Evolutionary conservation across 2,113 vertebrate genomes (phyloP).

Genomic region (Glaucidium brasilianum): DNA sequence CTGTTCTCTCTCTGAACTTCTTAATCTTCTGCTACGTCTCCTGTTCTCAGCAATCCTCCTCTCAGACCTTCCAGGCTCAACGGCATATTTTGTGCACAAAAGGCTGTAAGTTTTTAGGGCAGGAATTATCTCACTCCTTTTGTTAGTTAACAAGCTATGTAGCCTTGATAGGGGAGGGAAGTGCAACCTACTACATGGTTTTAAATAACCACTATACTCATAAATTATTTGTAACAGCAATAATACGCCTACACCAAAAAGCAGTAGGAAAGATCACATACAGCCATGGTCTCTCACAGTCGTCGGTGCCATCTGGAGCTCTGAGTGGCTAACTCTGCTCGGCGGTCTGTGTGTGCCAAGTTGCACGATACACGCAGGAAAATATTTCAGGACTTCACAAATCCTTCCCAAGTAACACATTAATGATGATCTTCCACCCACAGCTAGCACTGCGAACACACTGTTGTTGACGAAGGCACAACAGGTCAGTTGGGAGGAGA

Average conservation of each 20-base stretch:
- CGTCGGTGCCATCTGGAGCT: background rate
- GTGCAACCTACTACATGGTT: slow-evolving; percentile 26
- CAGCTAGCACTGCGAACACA: background rate
- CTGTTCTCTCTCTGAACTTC: background rate
- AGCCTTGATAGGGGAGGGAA: background rate
- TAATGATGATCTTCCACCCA: background rate
- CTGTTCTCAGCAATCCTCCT: background rate
- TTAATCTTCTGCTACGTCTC: background rate
- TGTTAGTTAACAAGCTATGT: slow-evolving; percentile 16
- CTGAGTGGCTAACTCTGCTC: background rate
- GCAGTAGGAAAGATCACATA: background rate
- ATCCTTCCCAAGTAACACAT: background rate
- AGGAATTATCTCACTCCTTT: slow-evolving; percentile 8
- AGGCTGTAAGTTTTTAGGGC: slow-evolving; percentile 5
- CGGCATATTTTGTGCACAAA: background rate
- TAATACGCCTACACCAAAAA: slow-evolving; percentile 33
- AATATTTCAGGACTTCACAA: background rate
- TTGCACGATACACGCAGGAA: background rate
- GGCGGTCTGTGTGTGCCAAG: background rate
- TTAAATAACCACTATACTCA: slow-evolving; percentile 41
- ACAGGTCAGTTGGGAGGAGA: background rate
- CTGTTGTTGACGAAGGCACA: background rate
- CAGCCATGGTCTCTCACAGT: background rate
- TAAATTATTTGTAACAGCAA: slow-evolving; percentile 52
- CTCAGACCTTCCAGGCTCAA: background rate